Base-by-base conservation (phyloP, 2,888 invertebrate species). In the Theretra japonica region DNA sequence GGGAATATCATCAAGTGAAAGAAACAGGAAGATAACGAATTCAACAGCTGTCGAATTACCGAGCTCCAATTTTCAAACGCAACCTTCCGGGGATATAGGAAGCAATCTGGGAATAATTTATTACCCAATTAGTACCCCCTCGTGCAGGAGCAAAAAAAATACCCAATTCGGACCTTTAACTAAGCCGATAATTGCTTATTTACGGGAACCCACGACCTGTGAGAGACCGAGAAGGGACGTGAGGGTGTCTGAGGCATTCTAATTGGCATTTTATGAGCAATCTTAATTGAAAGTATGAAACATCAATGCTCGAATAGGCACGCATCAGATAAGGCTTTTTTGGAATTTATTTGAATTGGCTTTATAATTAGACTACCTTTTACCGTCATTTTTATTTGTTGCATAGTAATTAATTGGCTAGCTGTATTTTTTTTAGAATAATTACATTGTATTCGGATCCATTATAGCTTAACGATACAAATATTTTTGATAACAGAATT, bases 121-220 rank as follows among this genome's bases (percentile, higher is more conserved):
- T 89, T 80, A 85, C 80, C 82, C 89, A 89, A 89, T 90, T 89
- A 90, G 83, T 80, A 82, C 80, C 76, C 82, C 83, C 81, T 82
- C 75, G 77, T 76, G 78, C 74, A 73, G 76, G 78, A 79, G 83
- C 83, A 83, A 87, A 85, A 89, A 50, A 53, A 86, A 83, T 83
- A 84, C 83, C 83, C 80, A 84, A 87, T 85, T 86, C 83, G 81
- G 83, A 82, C 80, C 79, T 41, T 80, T 79, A 76, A 83, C 77
- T 81, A 80, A 83, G 80, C 80, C 86, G 84, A 87, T 90, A 89
- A 90, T 90, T 88, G 88, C 84, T 89, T 89, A 88, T 88, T 89
- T 88, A 86, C 84, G 79, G 80, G 75, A 76, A 79, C 77, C 76
- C 65, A 73, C 73, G 72, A 72, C 62, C 69, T 57, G 23, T 72